Base-by-base conservation (phyloP, 2,797 vertebrate genomes). In the Echiichthys vipera region DNA sequence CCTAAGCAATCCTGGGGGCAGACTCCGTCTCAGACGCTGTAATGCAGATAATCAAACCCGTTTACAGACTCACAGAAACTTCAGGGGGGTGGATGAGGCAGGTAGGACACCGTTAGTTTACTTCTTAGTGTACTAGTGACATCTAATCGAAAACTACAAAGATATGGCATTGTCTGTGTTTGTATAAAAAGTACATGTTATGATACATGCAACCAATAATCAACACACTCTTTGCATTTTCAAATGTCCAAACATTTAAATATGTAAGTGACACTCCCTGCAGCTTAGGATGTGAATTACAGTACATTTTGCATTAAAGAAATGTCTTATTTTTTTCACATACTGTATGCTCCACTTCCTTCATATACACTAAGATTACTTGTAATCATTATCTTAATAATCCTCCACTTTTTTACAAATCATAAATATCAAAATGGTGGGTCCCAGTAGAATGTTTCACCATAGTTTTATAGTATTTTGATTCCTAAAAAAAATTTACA, bases 1-100 rank as follows among this genome's bases (percentile, higher is more conserved):
- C 73, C 98, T 94, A 68, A 98, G 85, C 77, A 98, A 91, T 50
- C 96, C 97, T 0, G 97, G 96, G 10, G 96, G 97, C 67, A 99
- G 91, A 90, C 96, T 98, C 37, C 94, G 95, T 74, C 98, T 94
- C 30, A 98, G 93, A 80, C 98, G 97, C 97, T 99, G 83, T 2
- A 39, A 72, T 13, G 20, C 5, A 69, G 29, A 71, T 8, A 57
- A 58, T 74, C 1, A 64, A 20, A 63, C 17, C 39, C 11, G 15
- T 46, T 53, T 49, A 51, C 20, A 65, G 24, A 32, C 20, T 30
- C 6, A 32, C n/a, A 47, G 34, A 34, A n/a, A 36, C 7, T 27
- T 47, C 1, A 11, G 8, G 5, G 15, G 5, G 3, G 11, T 5
- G 5, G 15, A 61, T 8, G 10, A 54, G 9, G 3, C 30, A 36